These are phyloP conservation scores for Volucella zonaria DNA, from an alignment of 2,888 invertebrate genomes.

Conservation along the genomic window DNA sequence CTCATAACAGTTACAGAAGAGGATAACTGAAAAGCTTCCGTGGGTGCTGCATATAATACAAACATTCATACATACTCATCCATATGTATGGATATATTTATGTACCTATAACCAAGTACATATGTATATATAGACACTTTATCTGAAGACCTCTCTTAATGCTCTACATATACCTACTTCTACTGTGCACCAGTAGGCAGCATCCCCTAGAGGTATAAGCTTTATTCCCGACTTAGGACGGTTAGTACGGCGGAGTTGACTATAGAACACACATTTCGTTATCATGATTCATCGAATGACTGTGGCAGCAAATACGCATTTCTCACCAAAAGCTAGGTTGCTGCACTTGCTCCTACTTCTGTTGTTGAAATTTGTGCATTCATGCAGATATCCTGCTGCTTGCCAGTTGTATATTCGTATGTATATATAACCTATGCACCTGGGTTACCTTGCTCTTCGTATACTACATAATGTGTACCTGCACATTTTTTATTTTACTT, in stretches of 20 bases:
- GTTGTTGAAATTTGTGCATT: slow-evolving; percentile 65
- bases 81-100: too few relatives aligned
- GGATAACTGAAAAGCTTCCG: slow-evolving; percentile 71
- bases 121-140: slow-evolving; percentile 48
- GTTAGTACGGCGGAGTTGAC: slow-evolving; percentile 48
- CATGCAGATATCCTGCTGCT: slow-evolving; percentile 67
- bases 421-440: slow-evolving; percentile 50
- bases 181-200: slow-evolving; percentile 20
- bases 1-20: slow-evolving; percentile 58
- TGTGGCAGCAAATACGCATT: slow-evolving; percentile 58
- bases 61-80: too few relatives aligned
- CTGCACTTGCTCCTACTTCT: slow-evolving; percentile 32
- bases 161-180: slow-evolving; percentile 24
- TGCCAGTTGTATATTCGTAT: slow-evolving; percentile 13
- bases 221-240: slow-evolving; percentile 67
- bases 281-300: slow-evolving; percentile 68
- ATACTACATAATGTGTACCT: not conserved
- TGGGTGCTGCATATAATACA: slow-evolving; percentile 22
- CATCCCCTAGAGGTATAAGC: slow-evolving; percentile 36
- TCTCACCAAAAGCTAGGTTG: slow-evolving; percentile 60
- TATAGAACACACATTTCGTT: slow-evolving; percentile 58
- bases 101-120: too few relatives aligned
- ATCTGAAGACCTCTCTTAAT: slow-evolving; percentile 56
- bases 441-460: slow-evolving; percentile 44
- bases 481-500: slow-evolving; percentile 13